Evolutionary conservation across 1,140 invertebrate genomes (phyloP).

Genomic region (Drosophila arawakana): DNA sequence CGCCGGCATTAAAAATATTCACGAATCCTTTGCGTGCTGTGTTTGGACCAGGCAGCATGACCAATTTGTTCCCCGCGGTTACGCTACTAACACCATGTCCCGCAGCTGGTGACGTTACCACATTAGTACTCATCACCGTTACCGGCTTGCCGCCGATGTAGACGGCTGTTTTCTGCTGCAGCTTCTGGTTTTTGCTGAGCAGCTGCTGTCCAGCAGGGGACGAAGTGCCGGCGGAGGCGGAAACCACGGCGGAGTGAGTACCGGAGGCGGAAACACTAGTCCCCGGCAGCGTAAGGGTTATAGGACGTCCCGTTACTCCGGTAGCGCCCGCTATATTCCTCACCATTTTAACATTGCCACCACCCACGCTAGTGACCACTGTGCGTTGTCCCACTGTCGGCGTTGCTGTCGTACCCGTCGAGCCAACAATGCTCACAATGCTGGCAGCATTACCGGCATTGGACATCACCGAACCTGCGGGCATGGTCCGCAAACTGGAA

Average conservation of each 20-base stretch:
- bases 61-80: slow-evolving; percentile 60
- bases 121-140: slow-evolving; percentile 86
- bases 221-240: no score
- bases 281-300: slow-evolving; percentile 89
- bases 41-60: slow-evolving; percentile 81
- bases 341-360: slow-evolving; percentile 88
- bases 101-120: slow-evolving; percentile 52
- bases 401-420: slow-evolving; percentile 61
- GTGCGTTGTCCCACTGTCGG: slow-evolving; percentile 79
- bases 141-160: slow-evolving; percentile 89
- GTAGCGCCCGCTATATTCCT: slow-evolving; percentile 85
- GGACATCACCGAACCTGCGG: slow-evolving; percentile 84
- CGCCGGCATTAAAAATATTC: slow-evolving; percentile 66
- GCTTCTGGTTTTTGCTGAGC: slow-evolving; percentile 2
- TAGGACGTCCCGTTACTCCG: slow-evolving; percentile 86
- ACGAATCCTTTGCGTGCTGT: slow-evolving; percentile 76
- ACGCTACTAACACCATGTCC: not conserved
- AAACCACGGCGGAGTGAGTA: no score
- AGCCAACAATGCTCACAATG: slow-evolving; percentile 76
- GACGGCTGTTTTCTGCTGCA: slow-evolving; percentile 86
- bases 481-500: slow-evolving; percentile 86
- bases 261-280: not conserved
- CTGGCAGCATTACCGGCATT: slow-evolving; percentile 87
- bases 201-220: no score
- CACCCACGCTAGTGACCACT: slow-evolving; percentile 69